Percentiles rank a stretch among this genome's conserved stretches.
These are phyloP conservation scores for Parasteatoda tepidariorum DNA, from an alignment of 1,140 invertebrate species.

Conservation along the genomic window DNA sequence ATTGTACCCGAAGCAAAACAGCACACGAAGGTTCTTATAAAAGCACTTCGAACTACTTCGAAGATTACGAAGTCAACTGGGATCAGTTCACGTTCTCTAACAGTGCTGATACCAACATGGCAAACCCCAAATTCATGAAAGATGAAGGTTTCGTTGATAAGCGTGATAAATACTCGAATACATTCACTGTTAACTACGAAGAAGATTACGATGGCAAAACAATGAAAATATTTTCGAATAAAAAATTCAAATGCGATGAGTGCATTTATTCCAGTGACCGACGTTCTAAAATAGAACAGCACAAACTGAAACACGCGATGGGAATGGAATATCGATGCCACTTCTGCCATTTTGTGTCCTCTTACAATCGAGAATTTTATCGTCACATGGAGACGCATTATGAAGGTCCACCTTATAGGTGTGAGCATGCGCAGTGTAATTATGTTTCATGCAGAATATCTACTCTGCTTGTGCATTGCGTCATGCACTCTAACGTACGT, in stretches of 20 bases:
- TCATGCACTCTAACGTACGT: conserved; percentile 8
- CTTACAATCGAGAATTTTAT: conserved; percentile 4
- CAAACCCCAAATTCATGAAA: too few species aligned
- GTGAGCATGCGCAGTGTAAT: not conserved
- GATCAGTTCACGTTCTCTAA: too few species aligned
- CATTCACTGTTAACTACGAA: too few species aligned
- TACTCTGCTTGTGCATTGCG: conserved; percentile 2
- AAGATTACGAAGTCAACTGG: too few species aligned
- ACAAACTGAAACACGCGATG: not conserved
- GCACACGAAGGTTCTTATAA: too few species aligned
- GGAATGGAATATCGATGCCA: conserved; percentile 1
- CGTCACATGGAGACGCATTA: conserved; percentile 10
- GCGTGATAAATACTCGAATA: too few species aligned
- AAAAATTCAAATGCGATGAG: not conserved
- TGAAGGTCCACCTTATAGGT: not conserved
- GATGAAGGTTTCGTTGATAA: too few species aligned
- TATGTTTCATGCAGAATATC: not conserved
- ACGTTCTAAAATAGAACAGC: not conserved
- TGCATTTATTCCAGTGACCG: not conserved
- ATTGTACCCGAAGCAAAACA: too few species aligned
- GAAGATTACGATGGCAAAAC: too few species aligned
- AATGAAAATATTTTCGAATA: too few species aligned
- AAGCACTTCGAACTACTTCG: too few species aligned
- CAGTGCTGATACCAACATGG: too few species aligned
- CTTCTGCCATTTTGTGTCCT: not conserved